phyloP scores from a whole-genome alignment of 2,888 invertebrate genomes.

The Lochmaea capreae region DNA sequence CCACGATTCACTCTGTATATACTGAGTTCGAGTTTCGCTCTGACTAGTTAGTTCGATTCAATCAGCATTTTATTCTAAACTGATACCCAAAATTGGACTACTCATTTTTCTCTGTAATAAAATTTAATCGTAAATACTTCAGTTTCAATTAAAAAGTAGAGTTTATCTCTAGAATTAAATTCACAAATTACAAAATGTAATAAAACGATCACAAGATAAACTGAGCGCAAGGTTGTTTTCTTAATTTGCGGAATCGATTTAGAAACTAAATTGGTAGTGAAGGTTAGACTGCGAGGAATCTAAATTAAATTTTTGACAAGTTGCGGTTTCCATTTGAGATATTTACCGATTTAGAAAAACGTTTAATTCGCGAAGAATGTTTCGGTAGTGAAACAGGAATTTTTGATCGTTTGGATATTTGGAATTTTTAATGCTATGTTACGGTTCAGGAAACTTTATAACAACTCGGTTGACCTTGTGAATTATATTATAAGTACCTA shows the following conservation, averaged over 20 bases:
- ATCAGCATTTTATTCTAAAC: too few species aligned
- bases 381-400: neutral
- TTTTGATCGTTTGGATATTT: neutral
- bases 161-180: neutral
- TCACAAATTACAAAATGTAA: neutral
- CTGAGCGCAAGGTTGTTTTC: constrained; percentile 1
- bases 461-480: neutral
- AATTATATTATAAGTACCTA: neutral
- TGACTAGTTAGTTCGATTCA: too few species aligned
- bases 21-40: too few species aligned
- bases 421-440: neutral
- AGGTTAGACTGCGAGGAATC: constrained; percentile 2
- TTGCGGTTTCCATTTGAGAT: neutral
- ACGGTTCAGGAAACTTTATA: neutral
- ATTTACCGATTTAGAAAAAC: neutral
- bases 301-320: constrained; percentile 1
- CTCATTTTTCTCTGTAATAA: neutral
- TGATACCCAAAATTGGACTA: too few species aligned
- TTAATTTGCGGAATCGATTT: constrained; percentile 3
- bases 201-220: neutral
- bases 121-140: neutral
- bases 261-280: neutral
- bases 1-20: too few species aligned
- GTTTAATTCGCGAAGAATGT: neutral
- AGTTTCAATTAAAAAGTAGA: neutral